Conservation (phyloP, 2,113 vertebrate genomes). For the Gymnocephalus cernua region DNA sequence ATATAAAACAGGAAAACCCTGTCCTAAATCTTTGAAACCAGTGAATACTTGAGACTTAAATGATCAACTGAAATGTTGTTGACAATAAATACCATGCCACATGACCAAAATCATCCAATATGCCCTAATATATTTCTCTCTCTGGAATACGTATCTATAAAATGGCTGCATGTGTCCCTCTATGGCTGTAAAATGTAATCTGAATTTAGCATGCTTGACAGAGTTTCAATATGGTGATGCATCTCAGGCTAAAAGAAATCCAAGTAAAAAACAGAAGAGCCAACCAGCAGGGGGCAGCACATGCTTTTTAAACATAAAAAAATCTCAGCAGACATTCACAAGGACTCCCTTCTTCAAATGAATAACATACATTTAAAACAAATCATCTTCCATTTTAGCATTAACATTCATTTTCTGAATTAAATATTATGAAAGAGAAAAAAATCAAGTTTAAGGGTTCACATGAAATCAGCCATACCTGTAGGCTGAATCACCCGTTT, state of each 20-base stretch:
- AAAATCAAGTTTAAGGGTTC: background rate
- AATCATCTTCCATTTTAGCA: background rate
- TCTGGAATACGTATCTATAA: background rate
- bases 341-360: slow-evolving; percentile 28
- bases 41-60: background rate
- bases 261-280: background rate
- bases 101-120: background rate
- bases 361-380: background rate
- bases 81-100: background rate
- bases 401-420: background rate
- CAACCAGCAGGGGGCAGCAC: slow-evolving; percentile 73
- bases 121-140: background rate
- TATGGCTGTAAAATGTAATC: background rate
- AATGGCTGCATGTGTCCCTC: background rate
- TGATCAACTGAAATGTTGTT: background rate
- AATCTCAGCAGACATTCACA: slow-evolving; percentile 20
- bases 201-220: no score
- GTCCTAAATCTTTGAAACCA: background rate
- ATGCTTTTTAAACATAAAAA: slow-evolving; percentile 1
- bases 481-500: slow-evolving; percentile 19
- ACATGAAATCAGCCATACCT: slow-evolving; percentile 1
- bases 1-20: background rate
- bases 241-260: background rate
- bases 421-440: background rate
- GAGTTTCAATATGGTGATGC: background rate